Evolutionary conservation across 2,888 invertebrate species (phyloP).

Genomic region (Stenichneumon culpator): DNA sequence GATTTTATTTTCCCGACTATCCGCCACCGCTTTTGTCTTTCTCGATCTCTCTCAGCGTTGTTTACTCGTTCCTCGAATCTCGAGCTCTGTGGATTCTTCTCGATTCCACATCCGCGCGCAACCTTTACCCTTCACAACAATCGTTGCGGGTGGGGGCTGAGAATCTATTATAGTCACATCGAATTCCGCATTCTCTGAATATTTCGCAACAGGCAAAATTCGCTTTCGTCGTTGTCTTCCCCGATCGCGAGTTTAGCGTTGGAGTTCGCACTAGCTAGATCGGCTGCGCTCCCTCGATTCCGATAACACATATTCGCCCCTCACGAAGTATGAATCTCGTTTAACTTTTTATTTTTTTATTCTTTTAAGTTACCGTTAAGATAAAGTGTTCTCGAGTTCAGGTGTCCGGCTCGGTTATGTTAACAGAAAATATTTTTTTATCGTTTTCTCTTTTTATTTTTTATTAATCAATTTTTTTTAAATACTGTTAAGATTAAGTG

Average conservation of each 20-base stretch:
- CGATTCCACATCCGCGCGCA: slow-evolving; percentile 35
- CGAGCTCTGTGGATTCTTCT: slow-evolving; percentile 4
- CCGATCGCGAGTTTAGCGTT: slow-evolving; percentile 72
- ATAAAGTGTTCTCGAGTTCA: not conserved
- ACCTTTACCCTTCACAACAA: slow-evolving; percentile 69
- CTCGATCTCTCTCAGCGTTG: not conserved
- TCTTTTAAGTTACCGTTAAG: not conserved
- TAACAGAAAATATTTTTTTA: not conserved
- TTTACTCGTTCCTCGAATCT: slow-evolving; percentile 13
- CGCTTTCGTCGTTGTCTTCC: slow-evolving; percentile 61
- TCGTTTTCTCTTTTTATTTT: not conserved
- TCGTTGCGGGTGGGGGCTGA: slow-evolving; percentile 74
- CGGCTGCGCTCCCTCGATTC: slow-evolving; percentile 20
- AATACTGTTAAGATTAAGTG: not conserved
- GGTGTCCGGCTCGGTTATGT: not conserved
- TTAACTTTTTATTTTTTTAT: not conserved
- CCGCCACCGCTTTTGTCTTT: not conserved
- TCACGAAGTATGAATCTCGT: slow-evolving; percentile 28
- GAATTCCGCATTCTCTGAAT: slow-evolving; percentile 63
- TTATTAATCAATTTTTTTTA: not conserved
- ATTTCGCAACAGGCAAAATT: slow-evolving; percentile 17
- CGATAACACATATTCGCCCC: slow-evolving; percentile 21
- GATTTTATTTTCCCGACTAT: not conserved
- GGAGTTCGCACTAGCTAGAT: slow-evolving; percentile 72
- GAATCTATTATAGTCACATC: slow-evolving; percentile 79